Evolutionary conservation across 2,888 invertebrate species (phyloP).

Genomic region (Emmelina monodactyla): DNA sequence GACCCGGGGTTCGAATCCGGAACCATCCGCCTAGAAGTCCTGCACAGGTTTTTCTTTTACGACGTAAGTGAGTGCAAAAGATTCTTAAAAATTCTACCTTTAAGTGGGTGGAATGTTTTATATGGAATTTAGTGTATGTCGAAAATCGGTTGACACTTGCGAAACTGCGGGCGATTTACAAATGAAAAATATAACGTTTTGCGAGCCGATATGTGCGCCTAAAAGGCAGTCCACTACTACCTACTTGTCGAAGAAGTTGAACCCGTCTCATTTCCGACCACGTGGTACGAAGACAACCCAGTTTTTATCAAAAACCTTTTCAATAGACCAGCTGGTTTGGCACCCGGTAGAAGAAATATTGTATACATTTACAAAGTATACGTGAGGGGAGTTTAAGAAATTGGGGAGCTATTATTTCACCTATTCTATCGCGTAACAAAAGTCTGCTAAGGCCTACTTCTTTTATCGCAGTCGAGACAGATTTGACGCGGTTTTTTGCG

Average conservation of each 20-base stretch:
- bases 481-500: slow-evolving; percentile 35
- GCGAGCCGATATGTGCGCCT: too few species aligned
- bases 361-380: slow-evolving; percentile 32
- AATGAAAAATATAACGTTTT: too few species aligned
- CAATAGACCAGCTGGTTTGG: slow-evolving; percentile 58
- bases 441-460: slow-evolving; percentile 24
- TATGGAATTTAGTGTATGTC: not conserved
- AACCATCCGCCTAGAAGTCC: too few species aligned
- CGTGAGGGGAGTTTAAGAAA: slow-evolving; percentile 35
- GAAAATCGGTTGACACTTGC: too few species aligned
- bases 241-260: slow-evolving; percentile 15
- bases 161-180: too few species aligned
- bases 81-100: not conserved
- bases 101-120: not conserved
- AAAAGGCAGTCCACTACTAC: too few species aligned
- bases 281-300: slow-evolving; percentile 33
- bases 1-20: too few species aligned
- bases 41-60: too few species aligned
- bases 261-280: slow-evolving; percentile 43
- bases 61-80: too few species aligned
- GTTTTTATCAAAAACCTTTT: slow-evolving; percentile 27
- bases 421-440: slow-evolving; percentile 26
- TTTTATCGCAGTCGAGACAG: slow-evolving; percentile 36
- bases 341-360: slow-evolving; percentile 43
- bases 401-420: slow-evolving; percentile 40